Conservation (phyloP, 2,888 invertebrate genomes). For the Cerastis rubricosa region DNA sequence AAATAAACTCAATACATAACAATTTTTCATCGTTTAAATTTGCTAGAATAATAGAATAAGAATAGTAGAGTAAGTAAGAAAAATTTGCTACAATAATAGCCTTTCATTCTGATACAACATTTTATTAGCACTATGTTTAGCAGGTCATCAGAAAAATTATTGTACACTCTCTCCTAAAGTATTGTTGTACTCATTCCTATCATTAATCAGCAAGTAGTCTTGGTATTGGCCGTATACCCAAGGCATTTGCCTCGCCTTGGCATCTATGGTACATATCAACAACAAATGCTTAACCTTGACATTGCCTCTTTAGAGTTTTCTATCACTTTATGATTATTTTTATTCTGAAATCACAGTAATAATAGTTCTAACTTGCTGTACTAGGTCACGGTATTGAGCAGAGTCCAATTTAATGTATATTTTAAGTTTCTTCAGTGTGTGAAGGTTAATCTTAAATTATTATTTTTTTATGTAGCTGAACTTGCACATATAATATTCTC, state of each 20-base stretch:
- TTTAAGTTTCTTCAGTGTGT: constrained; percentile 7
- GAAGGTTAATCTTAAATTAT: constrained; percentile 38
- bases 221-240: constrained; percentile 31
- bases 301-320: constrained; percentile 49
- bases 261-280: constrained; percentile 58
- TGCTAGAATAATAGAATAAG: too few relatives aligned
- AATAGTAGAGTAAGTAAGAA: too few relatives aligned
- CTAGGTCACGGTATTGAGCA: constrained; percentile 37
- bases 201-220: constrained; percentile 24
- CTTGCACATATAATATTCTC: not conserved
- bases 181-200: not conserved
- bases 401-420: constrained; percentile 28
- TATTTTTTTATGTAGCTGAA: not conserved
- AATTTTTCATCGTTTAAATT: too few relatives aligned
- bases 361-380: not conserved
- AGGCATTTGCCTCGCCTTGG: constrained; percentile 59
- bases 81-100: not conserved
- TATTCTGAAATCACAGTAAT: not conserved
- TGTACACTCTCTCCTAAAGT: not conserved
- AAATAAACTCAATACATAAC: too few relatives aligned
- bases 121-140: not conserved
- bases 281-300: constrained; percentile 63
- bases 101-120: not conserved
- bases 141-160: not conserved
- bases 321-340: constrained; percentile 17